phyloP scores from a whole-genome alignment of 2,113 vertebrate genomes.

The Mus pahari region DNA sequence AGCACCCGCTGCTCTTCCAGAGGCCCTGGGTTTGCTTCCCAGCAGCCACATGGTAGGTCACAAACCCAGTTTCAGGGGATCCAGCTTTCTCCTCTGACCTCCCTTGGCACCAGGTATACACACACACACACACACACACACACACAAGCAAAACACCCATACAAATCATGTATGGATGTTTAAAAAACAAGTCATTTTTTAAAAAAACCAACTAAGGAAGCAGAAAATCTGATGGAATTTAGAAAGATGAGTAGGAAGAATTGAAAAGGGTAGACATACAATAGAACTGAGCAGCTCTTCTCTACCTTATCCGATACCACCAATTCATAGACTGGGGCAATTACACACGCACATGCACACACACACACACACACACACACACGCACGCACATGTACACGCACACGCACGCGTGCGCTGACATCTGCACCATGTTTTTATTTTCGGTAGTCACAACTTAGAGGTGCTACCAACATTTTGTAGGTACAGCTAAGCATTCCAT shows the following conservation, averaged over 20 bases:
- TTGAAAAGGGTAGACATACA: background rate
- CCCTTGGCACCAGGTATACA: background rate
- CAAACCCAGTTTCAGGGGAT: background rate
- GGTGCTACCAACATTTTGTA: background rate
- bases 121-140: background rate
- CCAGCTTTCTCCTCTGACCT: background rate
- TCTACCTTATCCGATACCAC: background rate
- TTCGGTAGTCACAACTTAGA: background rate
- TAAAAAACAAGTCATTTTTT: background rate
- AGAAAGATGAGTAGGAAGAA: background rate
- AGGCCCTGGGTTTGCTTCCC: background rate
- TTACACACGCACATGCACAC: background rate
- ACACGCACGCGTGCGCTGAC: background rate
- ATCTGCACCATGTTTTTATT: background rate
- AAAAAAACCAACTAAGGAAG: background rate
- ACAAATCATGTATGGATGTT: background rate
- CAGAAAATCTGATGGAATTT: background rate
- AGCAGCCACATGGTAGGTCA: background rate
- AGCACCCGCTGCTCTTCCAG: background rate
- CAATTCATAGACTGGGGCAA: background rate
- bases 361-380: too few species aligned
- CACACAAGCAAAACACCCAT: background rate
- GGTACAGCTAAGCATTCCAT: background rate
- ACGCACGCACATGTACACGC: background rate
- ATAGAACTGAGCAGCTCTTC: background rate